A percentile compares a stretch with the other conserved stretches of the same genome.
These are phyloP conservation scores for western clawed frog (Xenopus tropicalis) DNA, from an alignment of 2,113 vertebrate genomes.

Conservation along the genomic window UCB_Xtro_10.0 CM004452.2:42080501-42081000, in stretches of 20 bases:
- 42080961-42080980: too few species aligned
- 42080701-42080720: slow-evolving; percentile 39
- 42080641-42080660: slow-evolving; percentile 40
- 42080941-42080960: too few species aligned
- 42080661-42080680: slow-evolving; percentile 43
- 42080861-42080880: slow-evolving; percentile 22
- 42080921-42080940: not conserved
- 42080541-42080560: too few species aligned
- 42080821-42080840: not conserved
- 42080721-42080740: slow-evolving; percentile 38
- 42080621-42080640: slow-evolving; percentile 8
- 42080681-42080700: slow-evolving; percentile 44
- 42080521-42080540: too few species aligned
- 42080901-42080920: too few species aligned
- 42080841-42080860: slow-evolving; percentile 9
- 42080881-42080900: too few species aligned
- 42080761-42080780: slow-evolving; percentile 34
- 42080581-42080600: slow-evolving; percentile 10
- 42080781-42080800: slow-evolving; percentile 40
- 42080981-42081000: too few species aligned
- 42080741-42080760: slow-evolving; percentile 40
- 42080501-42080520: too few species aligned
- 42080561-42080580: not conserved
- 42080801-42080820: slow-evolving; percentile 7
- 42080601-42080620: slow-evolving; percentile 18